A percentile compares a stretch with the other conserved stretches of the same genome.
These are phyloP conservation scores for Alces alces DNA, from an alignment of 2,113 vertebrate species.

Conservation along the genomic window DNA sequence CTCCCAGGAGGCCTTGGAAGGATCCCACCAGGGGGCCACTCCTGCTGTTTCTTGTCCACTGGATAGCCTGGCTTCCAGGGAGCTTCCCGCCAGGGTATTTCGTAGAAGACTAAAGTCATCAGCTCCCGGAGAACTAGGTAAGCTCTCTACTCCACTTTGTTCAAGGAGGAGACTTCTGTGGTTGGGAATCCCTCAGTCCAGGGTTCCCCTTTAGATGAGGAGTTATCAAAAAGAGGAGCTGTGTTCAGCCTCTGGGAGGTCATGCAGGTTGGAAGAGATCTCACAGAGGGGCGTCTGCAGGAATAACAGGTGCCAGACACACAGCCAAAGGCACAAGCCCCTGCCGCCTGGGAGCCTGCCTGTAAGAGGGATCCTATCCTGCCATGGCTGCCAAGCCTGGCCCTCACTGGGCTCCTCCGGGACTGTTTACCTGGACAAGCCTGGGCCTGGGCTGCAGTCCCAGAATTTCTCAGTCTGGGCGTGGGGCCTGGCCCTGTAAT, in stretches of 20 bases:
- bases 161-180: neutral
- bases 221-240: neutral
- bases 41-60: neutral
- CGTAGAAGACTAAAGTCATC: neutral
- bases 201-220: neutral
- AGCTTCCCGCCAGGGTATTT: neutral
- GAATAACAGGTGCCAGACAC: neutral
- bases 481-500: neutral
- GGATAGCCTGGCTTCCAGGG: neutral
- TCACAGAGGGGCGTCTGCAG: neutral
- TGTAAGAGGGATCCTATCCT: neutral
- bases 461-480: neutral
- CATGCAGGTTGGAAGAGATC: neutral
- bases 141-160: neutral
- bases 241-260: neutral
- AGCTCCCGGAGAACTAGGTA: neutral
- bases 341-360: accelerated
- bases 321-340: accelerated
- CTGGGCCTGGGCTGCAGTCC: neutral
- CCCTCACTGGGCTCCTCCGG: neutral
- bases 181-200: neutral
- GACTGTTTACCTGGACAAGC: too few species aligned
- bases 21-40: too few species aligned
- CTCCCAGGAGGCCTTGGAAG: neutral
- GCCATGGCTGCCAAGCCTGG: neutral